These are phyloP conservation scores for Scartelaos histophorus DNA, from an alignment of 2,113 vertebrate species.

Conservation along the genomic window DNA sequence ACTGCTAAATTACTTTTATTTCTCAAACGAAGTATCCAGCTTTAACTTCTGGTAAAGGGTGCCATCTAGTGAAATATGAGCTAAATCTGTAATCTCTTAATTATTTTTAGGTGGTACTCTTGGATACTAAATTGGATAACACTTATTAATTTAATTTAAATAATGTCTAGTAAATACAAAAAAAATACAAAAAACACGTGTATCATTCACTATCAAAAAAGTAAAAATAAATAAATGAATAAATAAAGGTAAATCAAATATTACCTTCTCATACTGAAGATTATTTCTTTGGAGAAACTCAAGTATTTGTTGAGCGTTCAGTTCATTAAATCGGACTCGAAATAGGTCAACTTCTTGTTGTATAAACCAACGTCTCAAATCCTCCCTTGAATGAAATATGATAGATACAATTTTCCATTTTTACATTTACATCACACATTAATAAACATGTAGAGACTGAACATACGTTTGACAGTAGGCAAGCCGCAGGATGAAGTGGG, in stretches of 20 bases:
- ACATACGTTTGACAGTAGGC: slow-evolving; percentile 98
- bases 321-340: slow-evolving; percentile 84
- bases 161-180: background rate
- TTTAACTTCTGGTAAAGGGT: slow-evolving; percentile 36
- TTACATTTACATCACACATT: background rate
- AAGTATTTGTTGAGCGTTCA: slow-evolving; percentile 72
- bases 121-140: too few species aligned
- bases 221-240: background rate
- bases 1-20: background rate
- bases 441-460: background rate
- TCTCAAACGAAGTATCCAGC: background rate
- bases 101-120: background rate
- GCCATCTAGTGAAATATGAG: slow-evolving; percentile 55
- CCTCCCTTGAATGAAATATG: slow-evolving; percentile 81
- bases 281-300: slow-evolving; percentile 85
- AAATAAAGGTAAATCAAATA: slow-evolving; percentile 13
- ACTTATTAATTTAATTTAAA: too few species aligned
- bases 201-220: background rate
- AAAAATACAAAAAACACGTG: too few species aligned
- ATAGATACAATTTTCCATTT: background rate
- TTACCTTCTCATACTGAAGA: slow-evolving; percentile 88
- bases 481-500: slow-evolving; percentile 96
- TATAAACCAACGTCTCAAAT: slow-evolving; percentile 96
- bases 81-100: background rate
- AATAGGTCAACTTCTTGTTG: slow-evolving; percentile 98